phyloP scores from a whole-genome alignment of 2,797 vertebrate species.

The Mus spretus region DNA sequence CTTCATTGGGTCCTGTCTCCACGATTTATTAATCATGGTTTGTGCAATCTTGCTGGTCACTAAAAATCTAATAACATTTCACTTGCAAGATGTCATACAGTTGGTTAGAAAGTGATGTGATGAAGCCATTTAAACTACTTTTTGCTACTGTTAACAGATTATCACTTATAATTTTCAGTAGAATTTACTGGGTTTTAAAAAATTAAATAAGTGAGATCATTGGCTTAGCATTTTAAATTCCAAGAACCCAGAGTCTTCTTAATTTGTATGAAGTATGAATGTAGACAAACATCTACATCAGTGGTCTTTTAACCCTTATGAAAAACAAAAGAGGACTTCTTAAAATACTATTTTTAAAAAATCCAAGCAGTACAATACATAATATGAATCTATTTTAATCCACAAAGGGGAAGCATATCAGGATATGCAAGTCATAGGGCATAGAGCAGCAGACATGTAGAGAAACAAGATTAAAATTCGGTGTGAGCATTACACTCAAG shows the following conservation, averaged over 20 bases:
- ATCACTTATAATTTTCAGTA: neutral
- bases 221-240: conserved; percentile 48
- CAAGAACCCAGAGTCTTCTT: conserved; percentile 26
- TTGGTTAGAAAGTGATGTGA: conserved; percentile 29
- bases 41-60: conserved; percentile 34
- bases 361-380: conserved; percentile 13
- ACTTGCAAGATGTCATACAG: neutral
- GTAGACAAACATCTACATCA: neutral
- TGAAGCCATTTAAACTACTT: neutral
- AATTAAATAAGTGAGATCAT: conserved; percentile 33
- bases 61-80: conserved; percentile 55
- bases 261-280: neutral
- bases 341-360: conserved; percentile 22
- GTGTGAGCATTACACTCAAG: neutral
- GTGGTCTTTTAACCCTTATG: neutral
- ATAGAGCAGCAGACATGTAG: neutral
- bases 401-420: neutral
- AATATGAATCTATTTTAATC: neutral
- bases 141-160: neutral
- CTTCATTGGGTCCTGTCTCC: conserved; percentile 56
- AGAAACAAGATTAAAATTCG: neutral
- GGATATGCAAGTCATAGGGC: neutral
- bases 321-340: neutral
- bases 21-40: conserved; percentile 59
- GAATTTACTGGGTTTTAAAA: neutral